Evolutionary conservation across 2,113 vertebrate species (phyloP), one percentile per base, ranked within the genome.

Genomic region (Platichthys flesus): DNA sequence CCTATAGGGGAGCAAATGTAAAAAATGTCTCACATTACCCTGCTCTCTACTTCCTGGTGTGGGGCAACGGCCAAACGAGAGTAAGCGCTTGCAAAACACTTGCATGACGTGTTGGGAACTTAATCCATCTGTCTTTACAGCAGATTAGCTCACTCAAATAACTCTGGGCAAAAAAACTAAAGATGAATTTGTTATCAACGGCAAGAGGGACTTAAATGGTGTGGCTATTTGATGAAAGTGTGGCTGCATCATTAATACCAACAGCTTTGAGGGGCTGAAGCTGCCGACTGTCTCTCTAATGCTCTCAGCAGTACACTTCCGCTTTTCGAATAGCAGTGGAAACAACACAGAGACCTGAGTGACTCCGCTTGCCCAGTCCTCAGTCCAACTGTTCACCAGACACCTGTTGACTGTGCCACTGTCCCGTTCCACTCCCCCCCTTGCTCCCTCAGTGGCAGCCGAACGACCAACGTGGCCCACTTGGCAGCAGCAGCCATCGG

Each of bases 381-480:
- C 49, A 20, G 49, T 20, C 49, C 16, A 51, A 51, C 49, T 51
- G 18, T 65, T 76, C 71, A 12, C 4, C 37, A 45, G 26, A 15
- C 76, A 85, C 81, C 85, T 89, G 82, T 74, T 81, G 78, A 76
- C 70, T 56, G 8, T 20, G 49, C 20, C 1, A 21, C 51, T 37
- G 13, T 8, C 68, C 37, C 23, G 9, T 56, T 74, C 71, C 59
- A 61, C 23, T 21, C 45, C 47, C 57, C 57, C 55, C 21, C 6
- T 56, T 16, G 57, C 69, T 73, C 6, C 10, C 42, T 35, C 52
- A 67, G 21, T 18, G 13, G 28, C 72, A 64, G 73, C 51, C 71
- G 72, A 64, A 67, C 45, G 52, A 63, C 56, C 59, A 75, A 7
- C n/a, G 23, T 15, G 26, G 26, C 40, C 69, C 31, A 45, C 49